Evolutionary conservation across 2,888 invertebrate genomes (phyloP).

Genomic region (Germaria angustata): DNA sequence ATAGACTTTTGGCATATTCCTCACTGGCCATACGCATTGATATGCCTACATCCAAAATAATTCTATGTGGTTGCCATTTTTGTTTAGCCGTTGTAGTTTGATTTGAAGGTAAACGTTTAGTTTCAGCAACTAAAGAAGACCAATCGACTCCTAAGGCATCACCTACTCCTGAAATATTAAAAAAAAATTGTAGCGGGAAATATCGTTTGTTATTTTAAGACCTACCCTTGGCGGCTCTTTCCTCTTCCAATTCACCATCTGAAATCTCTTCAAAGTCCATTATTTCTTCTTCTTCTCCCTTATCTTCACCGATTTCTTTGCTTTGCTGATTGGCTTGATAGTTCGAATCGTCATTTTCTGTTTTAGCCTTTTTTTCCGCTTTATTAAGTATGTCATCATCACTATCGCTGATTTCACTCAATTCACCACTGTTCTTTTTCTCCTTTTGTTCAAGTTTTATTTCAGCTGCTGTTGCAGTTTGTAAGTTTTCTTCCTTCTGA

Average conservation of each 20-base stretch:
- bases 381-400: conserved; percentile 92
- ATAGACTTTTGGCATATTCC: conserved; percentile 81
- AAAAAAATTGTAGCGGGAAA: not conserved
- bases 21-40: conserved; percentile 89
- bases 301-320: conserved; percentile 36
- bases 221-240: conserved; percentile 84
- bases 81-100: conserved; percentile 83
- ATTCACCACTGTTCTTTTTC: conserved; percentile 80
- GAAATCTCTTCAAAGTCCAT: conserved; percentile 95
- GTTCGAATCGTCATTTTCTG: conserved; percentile 68
- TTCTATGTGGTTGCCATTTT: conserved; percentile 89
- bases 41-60: conserved; percentile 90
- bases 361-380: conserved; percentile 82
- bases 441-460: conserved; percentile 59
- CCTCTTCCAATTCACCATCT: conserved; percentile 93
- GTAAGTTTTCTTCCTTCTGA: conserved; percentile 31
- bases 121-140: conserved; percentile 92
- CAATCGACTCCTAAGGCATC: conserved; percentile 98
- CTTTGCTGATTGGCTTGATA: conserved; percentile 24
- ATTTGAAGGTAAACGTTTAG: conserved; percentile 79
- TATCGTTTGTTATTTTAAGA: not conserved
- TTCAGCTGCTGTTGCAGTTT: not conserved
- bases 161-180: conserved; percentile 82
- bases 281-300: conserved; percentile 76
- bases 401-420: conserved; percentile 94